Evolutionary conservation across 92 coral and sea anemone species (phyloP), one percentile per base, ranked within the genome.

Genomic region (Nematostella vectensis): DNA sequence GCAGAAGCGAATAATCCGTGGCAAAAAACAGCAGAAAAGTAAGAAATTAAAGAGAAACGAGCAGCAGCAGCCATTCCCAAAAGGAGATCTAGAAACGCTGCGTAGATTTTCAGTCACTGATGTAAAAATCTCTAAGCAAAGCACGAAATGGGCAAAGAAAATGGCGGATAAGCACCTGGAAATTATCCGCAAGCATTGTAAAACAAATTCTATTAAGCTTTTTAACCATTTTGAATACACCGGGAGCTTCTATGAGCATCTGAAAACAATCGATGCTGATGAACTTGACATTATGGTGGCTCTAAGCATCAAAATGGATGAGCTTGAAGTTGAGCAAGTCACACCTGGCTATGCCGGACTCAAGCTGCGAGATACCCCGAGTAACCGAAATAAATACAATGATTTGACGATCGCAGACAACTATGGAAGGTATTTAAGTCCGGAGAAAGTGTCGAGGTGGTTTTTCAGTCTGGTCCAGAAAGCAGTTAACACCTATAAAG

Each of bases 231-330:
- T 72, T 50, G 81, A 71, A n/a, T 83, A 71, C 36, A 74, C 85
- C 43, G 91, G 91, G 15, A 83, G 81, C 50, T 68, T 83, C 38
- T 77, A 71, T 23, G 85, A 83, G 36, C 76, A 74, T 62, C 54
- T 83, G 31, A 83, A 83, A 25, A 62, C 68, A 15, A 52, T 23
- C 9, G 62, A 63, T 39, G 72, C 81, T 29, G 80, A 77, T 69
- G 85, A 68, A 25, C 57, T 53, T 17, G 85, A 83, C 55, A 77
- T 83, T 25, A 55, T 77, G 57, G 57, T 83, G 19, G 70, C 64
- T 3, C 82, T 83, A 45, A 67, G 63, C 3, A 51, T 61, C 6
- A 72, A 62, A 54, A 63, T 58, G 11, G 36, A 28, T 11, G 67
- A 55, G 26, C 22, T 78, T 63, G 44, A 27, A 6, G 19, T 51